phyloP scores from a whole-genome alignment of 2,797 vertebrate species.

The Gobionotothen gibberifrons region DNA sequence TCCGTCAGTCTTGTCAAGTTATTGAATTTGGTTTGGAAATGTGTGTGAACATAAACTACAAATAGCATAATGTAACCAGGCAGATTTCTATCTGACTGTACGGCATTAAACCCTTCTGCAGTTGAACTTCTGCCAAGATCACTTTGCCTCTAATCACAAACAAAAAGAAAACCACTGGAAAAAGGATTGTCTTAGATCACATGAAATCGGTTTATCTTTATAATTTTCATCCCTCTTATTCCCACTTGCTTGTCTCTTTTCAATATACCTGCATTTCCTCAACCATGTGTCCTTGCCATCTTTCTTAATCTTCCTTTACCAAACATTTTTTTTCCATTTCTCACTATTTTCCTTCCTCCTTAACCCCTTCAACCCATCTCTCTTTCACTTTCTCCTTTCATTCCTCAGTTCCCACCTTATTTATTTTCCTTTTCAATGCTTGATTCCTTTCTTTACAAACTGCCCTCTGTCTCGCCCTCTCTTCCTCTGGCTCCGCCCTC shows the following conservation, averaged over 20 bases:
- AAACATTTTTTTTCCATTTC: not conserved
- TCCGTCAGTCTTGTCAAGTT: not conserved
- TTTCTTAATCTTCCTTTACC: conserved; percentile 8
- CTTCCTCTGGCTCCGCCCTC: conserved; percentile 53
- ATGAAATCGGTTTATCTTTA: not conserved
- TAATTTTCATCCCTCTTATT: not conserved
- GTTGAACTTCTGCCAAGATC: conserved; percentile 3
- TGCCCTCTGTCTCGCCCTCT: conserved; percentile 65
- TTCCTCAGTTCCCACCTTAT: conserved; percentile 56
- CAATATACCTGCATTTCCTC: not conserved
- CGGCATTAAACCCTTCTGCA: not conserved
- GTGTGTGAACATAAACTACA: not conserved
- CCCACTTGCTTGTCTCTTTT: not conserved
- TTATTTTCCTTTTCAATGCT: conserved; percentile 56
- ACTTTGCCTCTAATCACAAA: conserved; percentile 1
- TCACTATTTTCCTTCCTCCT: not conserved
- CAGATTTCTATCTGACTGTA: not conserved
- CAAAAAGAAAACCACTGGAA: not conserved
- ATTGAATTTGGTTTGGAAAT: not conserved
- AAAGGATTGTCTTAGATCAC: conserved; percentile 8
- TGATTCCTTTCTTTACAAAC: conserved; percentile 78
- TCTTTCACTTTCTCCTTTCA: conserved; percentile 54
- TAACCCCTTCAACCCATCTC: conserved; percentile 9
- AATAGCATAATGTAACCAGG: not conserved
- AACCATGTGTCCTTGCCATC: not conserved